phyloP scores from a whole-genome alignment of 2,113 vertebrate species.

The Caranx ignobilis region DNA sequence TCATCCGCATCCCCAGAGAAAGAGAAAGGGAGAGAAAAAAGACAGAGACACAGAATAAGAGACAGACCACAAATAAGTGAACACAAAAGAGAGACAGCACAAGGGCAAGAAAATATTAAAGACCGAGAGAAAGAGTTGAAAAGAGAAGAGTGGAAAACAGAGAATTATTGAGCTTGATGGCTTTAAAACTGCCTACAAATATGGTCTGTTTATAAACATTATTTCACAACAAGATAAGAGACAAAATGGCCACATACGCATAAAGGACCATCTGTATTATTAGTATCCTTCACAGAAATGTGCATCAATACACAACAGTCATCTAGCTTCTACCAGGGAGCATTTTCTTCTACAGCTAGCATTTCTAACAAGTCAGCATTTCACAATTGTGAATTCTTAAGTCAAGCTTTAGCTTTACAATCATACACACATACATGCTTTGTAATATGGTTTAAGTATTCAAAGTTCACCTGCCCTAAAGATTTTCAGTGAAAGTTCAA shows the following conservation, averaged over 20 bases:
- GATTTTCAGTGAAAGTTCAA: neutral
- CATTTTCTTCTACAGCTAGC: neutral
- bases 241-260: slow-evolving; percentile 32
- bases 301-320: slow-evolving; percentile 9
- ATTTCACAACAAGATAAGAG: slow-evolving; percentile 29
- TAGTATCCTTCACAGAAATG: slow-evolving; percentile 9
- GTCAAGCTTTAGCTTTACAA: neutral
- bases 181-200: slow-evolving; percentile 69
- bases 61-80: slow-evolving; percentile 75
- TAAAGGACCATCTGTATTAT: slow-evolving; percentile 20
- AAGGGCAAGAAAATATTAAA: slow-evolving; percentile 71
- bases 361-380: neutral
- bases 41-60: slow-evolving; percentile 65
- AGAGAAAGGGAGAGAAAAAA: slow-evolving; percentile 49
- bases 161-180: slow-evolving; percentile 51
- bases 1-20: slow-evolving; percentile 75
- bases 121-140: slow-evolving; percentile 48
- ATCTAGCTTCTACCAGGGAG: neutral
- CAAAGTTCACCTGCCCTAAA: neutral
- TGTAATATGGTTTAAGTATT: neutral
- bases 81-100: slow-evolving; percentile 62
- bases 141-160: slow-evolving; percentile 44
- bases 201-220: slow-evolving; percentile 58
- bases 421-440: neutral
- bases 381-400: slow-evolving; percentile 2